These are phyloP conservation scores for Drosophila emarginata DNA, from an alignment of 2,888 invertebrate genomes.

Conservation along the genomic window DNA sequence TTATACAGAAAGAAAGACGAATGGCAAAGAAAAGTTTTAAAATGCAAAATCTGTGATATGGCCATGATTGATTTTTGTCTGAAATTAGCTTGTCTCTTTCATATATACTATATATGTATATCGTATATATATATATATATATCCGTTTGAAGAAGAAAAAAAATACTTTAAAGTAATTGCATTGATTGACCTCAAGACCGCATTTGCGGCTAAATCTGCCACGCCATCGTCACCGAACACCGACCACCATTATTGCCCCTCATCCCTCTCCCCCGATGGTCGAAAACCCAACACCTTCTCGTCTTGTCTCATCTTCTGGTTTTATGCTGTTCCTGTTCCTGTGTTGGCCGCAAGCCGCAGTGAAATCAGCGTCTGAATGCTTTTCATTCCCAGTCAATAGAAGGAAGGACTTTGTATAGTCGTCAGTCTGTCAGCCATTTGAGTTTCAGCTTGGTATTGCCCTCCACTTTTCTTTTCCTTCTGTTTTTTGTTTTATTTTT, in stretches of 20 bases:
- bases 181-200: slow-evolving; percentile 63
- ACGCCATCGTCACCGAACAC: neutral
- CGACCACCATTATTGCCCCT: no score
- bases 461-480: neutral
- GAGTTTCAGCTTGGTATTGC: neutral
- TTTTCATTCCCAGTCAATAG: neutral
- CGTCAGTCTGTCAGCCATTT: slow-evolving; percentile 22
- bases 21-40: slow-evolving; percentile 1
- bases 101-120: no score
- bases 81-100: slow-evolving; percentile 27
- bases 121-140: no score
- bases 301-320: neutral
- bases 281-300: neutral
- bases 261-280: neutral
- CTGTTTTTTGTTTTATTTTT: neutral
- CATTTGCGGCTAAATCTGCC: slow-evolving; percentile 46
- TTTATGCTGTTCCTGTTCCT: slow-evolving; percentile 1
- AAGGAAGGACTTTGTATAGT: slow-evolving; percentile 13
- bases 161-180: slow-evolving; percentile 55
- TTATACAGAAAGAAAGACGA: slow-evolving; percentile 3
- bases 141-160: no score
- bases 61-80: slow-evolving; percentile 20
- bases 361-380: slow-evolving; percentile 61
- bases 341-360: slow-evolving; percentile 46
- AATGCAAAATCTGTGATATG: neutral